Evolutionary conservation across 2,888 invertebrate species (phyloP), one percentile per base, ranked within the genome.

Genomic region (Perithous albicinctus): DNA sequence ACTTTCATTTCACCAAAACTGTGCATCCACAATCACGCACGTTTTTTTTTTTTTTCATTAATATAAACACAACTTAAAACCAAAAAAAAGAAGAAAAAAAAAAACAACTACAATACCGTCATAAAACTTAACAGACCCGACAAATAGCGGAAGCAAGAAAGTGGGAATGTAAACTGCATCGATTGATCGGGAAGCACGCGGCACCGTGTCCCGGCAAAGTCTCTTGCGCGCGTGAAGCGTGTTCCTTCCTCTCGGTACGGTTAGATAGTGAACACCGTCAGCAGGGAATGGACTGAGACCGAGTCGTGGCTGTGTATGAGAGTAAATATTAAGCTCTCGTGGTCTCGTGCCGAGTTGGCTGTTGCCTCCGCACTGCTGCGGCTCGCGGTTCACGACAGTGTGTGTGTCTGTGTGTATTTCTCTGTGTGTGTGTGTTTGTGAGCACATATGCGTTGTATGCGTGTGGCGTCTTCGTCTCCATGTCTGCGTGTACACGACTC

Each of bases 271-370:
- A 85, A 85, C 86, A 87, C 86, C 88, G 85, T 87, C 87, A 85
- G 89, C 84, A 85, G 84, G 86, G 84, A 88, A 86, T 87, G 87
- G 83, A 90, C 90, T 89, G 90, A 84, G 85, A 85, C 46, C 84
- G 82, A 85, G 85, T 59, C 59, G 15, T 84, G 88, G 85, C 87
- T 85, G 88, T 78, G 87, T 87, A 88, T 85, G 87, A 86, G 88
- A 88, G 89, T 89, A 90, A 90, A 90, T 90, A 90, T 90, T 89
- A 89, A 89, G 75, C 78, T 82, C 78, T 82, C 85, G 86, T 79
- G 87, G 82, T 87, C 87, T 87, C 86, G 88, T 87, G 87, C 86
- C 87, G 86, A 80, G 84, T 41, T 23, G 61, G 38, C 87, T 85
- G 86, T 87, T 56, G 80, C 84, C 84, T 81, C 64, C 82, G 32